Base-by-base conservation (phyloP, 2,797 vertebrate genomes). In the Labeo calbasu region DNA sequence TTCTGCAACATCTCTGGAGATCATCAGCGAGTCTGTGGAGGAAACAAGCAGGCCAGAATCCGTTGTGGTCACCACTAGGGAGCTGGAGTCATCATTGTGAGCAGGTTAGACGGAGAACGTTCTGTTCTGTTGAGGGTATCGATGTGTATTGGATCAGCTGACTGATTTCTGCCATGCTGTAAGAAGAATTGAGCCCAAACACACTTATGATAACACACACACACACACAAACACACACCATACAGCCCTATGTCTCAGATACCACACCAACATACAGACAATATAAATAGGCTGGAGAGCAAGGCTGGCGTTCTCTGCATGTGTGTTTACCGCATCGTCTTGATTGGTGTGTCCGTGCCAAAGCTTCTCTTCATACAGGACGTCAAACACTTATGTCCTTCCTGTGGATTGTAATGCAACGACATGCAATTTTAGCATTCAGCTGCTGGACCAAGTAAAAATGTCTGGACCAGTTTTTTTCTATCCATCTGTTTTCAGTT, bases 31-130 rank as follows among this genome's bases (percentile, higher is more conserved):
- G 89, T 92, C 93, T 70, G 90, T 94, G 0, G 93, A 96, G 88
- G 92, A 90, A 87, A 92, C 92, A 84, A 82, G 94, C 8, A 84
- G 17, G 86, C 89, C 95, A 36, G 96, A 95, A 84, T 88, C 91
- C 0, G 93, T 94, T 43, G 86, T 91, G 0, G 87, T 92, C 86
- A 86, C 95, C 87, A 84, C 93, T 0, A 95, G 93, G 84, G 96
- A 97, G 89, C 95, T 96, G 84, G 98, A 98, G 90, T 98, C 97
- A 0, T 97, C 96, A 87, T 94, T 98, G 94, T 98, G 95, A 97
- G 92, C 4, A 2, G 82, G 36, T 36, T 77, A 77, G 57, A 63
- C 15, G 2, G 40, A 73, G 53, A 72, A 48, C 15, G 28, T 59
- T 75, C 32, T 21, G 48, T 66, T 61, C 25, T 51, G 46, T 76